Evolutionary conservation across 2,797 vertebrate species (phyloP), one percentile per base, ranked within the genome.

Genomic region (Spizella passerina): DNA sequence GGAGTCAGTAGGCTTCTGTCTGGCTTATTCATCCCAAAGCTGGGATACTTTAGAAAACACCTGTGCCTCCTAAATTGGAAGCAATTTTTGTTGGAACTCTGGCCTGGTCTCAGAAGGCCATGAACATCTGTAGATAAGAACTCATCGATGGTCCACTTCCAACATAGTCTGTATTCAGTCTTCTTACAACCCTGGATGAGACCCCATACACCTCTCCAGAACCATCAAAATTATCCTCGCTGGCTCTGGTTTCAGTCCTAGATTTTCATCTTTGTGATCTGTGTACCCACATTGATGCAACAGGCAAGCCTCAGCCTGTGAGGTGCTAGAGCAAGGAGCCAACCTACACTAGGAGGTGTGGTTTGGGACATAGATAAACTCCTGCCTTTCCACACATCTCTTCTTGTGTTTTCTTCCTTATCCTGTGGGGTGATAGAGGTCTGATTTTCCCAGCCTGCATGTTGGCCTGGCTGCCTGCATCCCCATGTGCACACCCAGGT

Each of bases 281-380:
- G 11, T n/a, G 6, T 56, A n/a, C 16, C 20, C 53, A n/a, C 0
- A 0, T 1, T 57, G 64, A 52, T 2, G 2, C 59, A 75, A 73
- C 43, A 52, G 53, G 38, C 17, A 68, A 72, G 32, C 19, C 55
- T 77, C 49, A 34, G 22, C 59, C 60, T 29, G 12, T 34, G 34
- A 61, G 32, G 21, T 12, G 4, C n/a, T 38, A 32, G 9, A 82
- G 24, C 24, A 47, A 72, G 65, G n/a, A 86, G 73, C n/a, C 4
- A 4, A 4, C n/a, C 38, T 61, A 15, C 22, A 11, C 46, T 24
- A 18, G 22, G 17, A 86, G 57, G 24, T 75, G 38, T 79, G 46
- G 15, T 43, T 60, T 75, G 46, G 38, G 46, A 38, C 7, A 14
- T 1, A 59, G 10, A 77, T 34, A 75, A 88, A 53, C 46, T 78